phyloP scores from a whole-genome alignment of 2,797 vertebrate genomes.

The Enteromius thamalakanensis region DNA sequence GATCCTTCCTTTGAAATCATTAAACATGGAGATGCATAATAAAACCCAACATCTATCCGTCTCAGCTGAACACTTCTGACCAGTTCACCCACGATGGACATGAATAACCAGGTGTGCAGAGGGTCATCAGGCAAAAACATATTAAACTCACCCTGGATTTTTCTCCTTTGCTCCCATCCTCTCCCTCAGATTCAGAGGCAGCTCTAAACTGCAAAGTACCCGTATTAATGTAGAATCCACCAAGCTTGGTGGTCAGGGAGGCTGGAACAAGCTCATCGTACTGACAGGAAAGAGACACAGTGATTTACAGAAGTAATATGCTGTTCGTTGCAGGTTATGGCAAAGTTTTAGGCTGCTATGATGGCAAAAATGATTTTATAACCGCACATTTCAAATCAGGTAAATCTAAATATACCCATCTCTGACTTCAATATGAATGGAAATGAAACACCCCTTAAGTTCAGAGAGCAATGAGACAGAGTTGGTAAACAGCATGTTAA shows the following conservation, averaged over 20 bases:
- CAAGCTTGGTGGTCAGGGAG: constrained; percentile 85
- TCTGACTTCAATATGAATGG: neutral
- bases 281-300: constrained; percentile 47
- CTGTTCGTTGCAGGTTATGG: neutral
- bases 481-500: constrained; percentile 37
- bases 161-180: constrained; percentile 69
- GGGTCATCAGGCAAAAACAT: neutral
- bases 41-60: neutral
- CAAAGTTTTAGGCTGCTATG: neutral
- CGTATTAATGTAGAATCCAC: constrained; percentile 91
- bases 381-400: neutral
- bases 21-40: neutral
- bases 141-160: constrained; percentile 64
- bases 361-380: neutral
- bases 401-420: neutral
- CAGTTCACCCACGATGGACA: neutral
- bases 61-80: neutral
- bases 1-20: neutral
- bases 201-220: constrained; percentile 86
- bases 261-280: constrained; percentile 89
- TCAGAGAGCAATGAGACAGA: constrained; percentile 12
- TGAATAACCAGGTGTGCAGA: neutral
- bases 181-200: constrained; percentile 81
- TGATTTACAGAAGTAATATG: neutral
- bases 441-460: constrained; percentile 16